Evolutionary conservation across 37 sponge, comb jelly and placozoan species (phyloP), one percentile per base, ranked within the genome.

Genomic region (Cladorhizidae sp.): DNA sequence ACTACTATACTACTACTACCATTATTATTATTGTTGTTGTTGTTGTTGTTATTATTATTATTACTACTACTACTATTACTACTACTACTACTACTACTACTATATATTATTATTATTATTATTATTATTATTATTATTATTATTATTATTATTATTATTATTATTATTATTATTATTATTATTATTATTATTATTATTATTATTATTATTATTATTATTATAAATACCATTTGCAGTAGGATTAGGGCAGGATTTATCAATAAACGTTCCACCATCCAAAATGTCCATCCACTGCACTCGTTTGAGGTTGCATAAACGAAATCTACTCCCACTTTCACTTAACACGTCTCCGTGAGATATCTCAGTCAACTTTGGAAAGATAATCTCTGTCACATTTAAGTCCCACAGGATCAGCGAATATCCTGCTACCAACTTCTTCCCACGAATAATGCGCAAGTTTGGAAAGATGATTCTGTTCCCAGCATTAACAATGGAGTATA

Each of bases 271-370:
- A 33, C 31, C 36, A 57, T 78, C 79, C 1, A 88, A 2, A 36
- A 86, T 91, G 67, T 91, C 91, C 33, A 14, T 35, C 91, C 91
- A 91, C n/a, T 79, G 73, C 18, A 91, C 78, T 11, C 75, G 77
- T 45, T 21, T 52, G 39, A 58, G 18, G 37, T 77, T 82, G 52
- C 91, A 91, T 42, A 74, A 54, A 0, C n/a, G n/a, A n/a, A n/a
- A n/a, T n/a, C n/a, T n/a, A n/a, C 64, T 51, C 38, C 64, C 70
- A 45, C 50, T 77, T 8, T 61, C 38, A 25, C 86, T 35, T 3
- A 14, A n/a, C 3, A 83, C 79, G 14, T 45, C 54, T 57, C 91
- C 91, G 20, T 57, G 20, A 0, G 79, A 72, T 15, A 91, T 77
- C 70, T 91, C 83, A n/a, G 72, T 78, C 43, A 91, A 58, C 22